Evolutionary conservation across 2,113 vertebrate genomes (phyloP).

Genomic region (Stegastes partitus): DNA sequence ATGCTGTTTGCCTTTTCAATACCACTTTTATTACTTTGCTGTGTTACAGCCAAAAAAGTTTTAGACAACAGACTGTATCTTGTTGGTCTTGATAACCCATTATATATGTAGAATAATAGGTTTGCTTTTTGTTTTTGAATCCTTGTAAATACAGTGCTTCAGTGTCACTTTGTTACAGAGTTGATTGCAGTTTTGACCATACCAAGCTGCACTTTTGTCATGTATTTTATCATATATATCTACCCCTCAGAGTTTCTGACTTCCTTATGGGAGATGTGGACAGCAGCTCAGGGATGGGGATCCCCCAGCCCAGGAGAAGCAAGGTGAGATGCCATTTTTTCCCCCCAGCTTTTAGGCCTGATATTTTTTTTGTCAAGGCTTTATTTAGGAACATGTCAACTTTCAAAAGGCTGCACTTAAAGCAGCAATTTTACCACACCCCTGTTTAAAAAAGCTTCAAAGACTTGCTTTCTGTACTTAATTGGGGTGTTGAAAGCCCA

Average conservation of each 20-base stretch:
- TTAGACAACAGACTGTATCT: conserved; percentile 11
- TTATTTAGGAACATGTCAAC: conserved; percentile 48
- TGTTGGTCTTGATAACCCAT: conserved; percentile 2
- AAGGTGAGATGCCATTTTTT: conserved; percentile 84
- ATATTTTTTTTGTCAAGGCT: conserved; percentile 12
- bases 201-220: background rate
- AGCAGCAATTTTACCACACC: conserved; percentile 62
- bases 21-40: conserved; percentile 29
- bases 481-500: conserved; percentile 64
- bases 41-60: conserved; percentile 6
- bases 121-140: background rate
- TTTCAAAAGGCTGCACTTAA: conserved; percentile 53
- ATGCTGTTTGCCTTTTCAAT: conserved; percentile 55
- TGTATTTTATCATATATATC: conserved; percentile 1
- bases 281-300: conserved; percentile 90
- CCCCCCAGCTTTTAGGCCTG: conserved; percentile 1
- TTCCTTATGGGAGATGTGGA: conserved; percentile 99
- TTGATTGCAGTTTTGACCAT: background rate
- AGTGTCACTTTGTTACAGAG: background rate
- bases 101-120: conserved; percentile 20
- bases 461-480: conserved; percentile 64
- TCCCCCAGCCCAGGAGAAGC: conserved; percentile 91
- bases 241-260: conserved; percentile 92
- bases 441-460: conserved; percentile 64
- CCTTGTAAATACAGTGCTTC: background rate